Evolutionary conservation across 2,113 vertebrate genomes (phyloP).

Genomic region (Jacana jacana): DNA sequence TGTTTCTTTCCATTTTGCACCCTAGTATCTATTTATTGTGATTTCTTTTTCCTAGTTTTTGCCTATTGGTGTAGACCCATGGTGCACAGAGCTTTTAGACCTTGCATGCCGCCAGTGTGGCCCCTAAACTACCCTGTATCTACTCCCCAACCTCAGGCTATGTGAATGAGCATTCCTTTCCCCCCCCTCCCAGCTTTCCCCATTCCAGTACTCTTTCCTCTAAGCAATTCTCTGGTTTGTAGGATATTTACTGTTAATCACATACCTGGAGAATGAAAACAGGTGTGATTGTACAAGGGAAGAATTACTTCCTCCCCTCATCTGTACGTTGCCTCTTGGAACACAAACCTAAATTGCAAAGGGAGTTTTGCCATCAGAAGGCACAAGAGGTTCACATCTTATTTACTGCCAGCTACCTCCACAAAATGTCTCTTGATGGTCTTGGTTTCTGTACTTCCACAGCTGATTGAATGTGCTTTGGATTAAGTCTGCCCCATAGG

Average conservation of each 20-base stretch:
- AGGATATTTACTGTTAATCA: not conserved
- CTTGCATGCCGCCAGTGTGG: accelerated
- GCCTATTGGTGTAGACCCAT: not conserved
- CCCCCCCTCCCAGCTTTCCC: not conserved
- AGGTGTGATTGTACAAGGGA: not conserved
- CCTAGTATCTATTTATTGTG: not conserved
- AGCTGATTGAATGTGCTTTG: not conserved
- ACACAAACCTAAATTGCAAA: not conserved
- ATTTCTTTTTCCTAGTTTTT: not conserved
- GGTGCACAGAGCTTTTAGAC: not conserved
- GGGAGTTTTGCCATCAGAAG: not conserved
- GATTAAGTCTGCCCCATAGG: not conserved
- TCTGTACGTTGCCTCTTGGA: not conserved
- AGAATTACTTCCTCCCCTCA: not conserved
- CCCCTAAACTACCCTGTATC: accelerated
- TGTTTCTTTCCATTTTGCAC: not conserved
- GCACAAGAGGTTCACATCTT: not conserved
- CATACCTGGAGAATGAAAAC: not conserved
- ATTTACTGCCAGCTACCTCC: not conserved
- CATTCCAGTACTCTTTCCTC: not conserved
- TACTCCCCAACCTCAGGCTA: accelerated
- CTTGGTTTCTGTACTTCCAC: not conserved
- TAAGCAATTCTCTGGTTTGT: not conserved
- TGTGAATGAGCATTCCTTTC: not conserved
- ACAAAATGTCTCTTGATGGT: not conserved